Evolutionary conservation across 2,888 invertebrate genomes (phyloP).

Genomic region (Phalera bucephala): DNA sequence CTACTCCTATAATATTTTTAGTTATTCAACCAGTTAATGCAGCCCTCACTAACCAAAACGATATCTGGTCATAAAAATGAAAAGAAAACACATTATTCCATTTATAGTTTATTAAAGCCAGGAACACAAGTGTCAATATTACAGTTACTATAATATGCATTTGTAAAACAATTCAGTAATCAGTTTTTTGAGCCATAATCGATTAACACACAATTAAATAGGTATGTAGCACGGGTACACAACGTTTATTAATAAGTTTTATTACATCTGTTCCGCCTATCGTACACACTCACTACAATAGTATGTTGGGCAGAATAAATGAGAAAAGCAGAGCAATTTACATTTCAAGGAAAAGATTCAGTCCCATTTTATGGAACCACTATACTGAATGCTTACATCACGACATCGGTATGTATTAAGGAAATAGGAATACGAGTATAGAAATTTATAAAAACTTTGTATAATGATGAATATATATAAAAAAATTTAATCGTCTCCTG

Average conservation of each 20-base stretch:
- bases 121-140: conserved; percentile 70
- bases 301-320: conserved; percentile 9
- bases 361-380: not conserved
- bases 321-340: conserved; percentile 13
- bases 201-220: conserved; percentile 4
- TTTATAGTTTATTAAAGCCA: conserved; percentile 74
- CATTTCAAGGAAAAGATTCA: not conserved
- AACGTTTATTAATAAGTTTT: conserved; percentile 19
- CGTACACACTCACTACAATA: conserved; percentile 20
- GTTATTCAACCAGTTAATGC: no score
- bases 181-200: not conserved
- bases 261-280: conserved; percentile 17
- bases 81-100: conserved; percentile 25
- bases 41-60: no score
- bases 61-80: conserved; percentile 5
- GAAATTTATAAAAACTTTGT: conserved; percentile 20
- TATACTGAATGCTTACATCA: no score
- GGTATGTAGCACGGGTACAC: conserved; percentile 20
- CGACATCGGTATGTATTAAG: no score
- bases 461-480: conserved; percentile 23
- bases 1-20: no score
- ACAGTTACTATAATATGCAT: conserved; percentile 43
- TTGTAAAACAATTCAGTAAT: conserved; percentile 18
- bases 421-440: no score
- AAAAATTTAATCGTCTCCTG: conserved; percentile 18